Evolutionary conservation across 2,888 invertebrate species (phyloP).

Genomic region (Dusona sp.): DNA sequence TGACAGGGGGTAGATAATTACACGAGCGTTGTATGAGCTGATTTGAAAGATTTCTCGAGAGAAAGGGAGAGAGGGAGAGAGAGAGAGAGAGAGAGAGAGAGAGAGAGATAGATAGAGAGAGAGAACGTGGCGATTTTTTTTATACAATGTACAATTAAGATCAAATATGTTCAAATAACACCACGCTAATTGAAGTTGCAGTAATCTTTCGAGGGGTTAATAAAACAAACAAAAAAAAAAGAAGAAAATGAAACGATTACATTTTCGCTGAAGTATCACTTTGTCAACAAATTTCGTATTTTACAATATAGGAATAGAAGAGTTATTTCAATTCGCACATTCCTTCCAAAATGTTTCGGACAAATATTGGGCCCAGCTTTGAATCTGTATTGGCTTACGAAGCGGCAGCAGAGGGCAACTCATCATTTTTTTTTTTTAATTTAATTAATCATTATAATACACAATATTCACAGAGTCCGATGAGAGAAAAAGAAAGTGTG

Average conservation of each 20-base stretch:
- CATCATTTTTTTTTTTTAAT: conserved; percentile 79
- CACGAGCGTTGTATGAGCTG: conserved; percentile 67
- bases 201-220: conserved; percentile 51
- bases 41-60: conserved; percentile 64
- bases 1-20: conserved; percentile 49
- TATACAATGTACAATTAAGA: conserved; percentile 84
- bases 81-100: conserved; percentile 73
- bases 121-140: conserved; percentile 78
- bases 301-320: conserved; percentile 72
- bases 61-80: conserved; percentile 72
- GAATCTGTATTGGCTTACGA: conserved; percentile 67
- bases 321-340: conserved; percentile 63
- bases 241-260: conserved; percentile 65
- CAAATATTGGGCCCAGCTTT: conserved; percentile 37
- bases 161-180: conserved; percentile 80
- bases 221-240: conserved; percentile 28
- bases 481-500: conserved; percentile 76
- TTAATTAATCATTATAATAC: conserved; percentile 85
- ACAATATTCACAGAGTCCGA: conserved; percentile 84
- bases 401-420: conserved; percentile 82
- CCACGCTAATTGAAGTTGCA: conserved; percentile 71
- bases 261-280: conserved; percentile 73
- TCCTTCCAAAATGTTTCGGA: conserved; percentile 45
- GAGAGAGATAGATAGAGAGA: conserved; percentile 71
- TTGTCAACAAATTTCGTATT: conserved; percentile 76